Evolutionary conservation across 2,888 invertebrate genomes (phyloP).

Genomic region (Zaprionus bogoriensis): DNA sequence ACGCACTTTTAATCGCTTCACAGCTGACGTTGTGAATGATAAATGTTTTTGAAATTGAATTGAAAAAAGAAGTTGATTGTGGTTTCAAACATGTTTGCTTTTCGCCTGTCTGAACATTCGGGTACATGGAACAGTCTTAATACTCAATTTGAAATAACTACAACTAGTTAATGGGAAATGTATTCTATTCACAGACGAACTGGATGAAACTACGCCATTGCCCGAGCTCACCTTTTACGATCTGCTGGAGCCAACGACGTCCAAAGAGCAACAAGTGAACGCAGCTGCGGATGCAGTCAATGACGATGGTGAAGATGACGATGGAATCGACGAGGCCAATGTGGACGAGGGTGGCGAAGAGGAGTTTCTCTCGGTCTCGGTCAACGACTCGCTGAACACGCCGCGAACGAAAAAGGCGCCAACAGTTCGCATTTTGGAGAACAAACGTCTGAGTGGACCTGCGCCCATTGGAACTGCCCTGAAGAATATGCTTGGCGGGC

Average conservation of each 20-base stretch:
- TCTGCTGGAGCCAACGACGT: slow-evolving; percentile 65
- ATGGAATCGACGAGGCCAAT: slow-evolving; percentile 35
- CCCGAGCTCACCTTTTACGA: slow-evolving; percentile 79
- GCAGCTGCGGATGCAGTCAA: slow-evolving; percentile 35
- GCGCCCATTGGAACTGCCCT: slow-evolving; percentile 34
- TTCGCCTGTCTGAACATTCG: slow-evolving; percentile 2
- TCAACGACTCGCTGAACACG: slow-evolving; percentile 64
- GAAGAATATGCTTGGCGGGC: slow-evolving; percentile 39
- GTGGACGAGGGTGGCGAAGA: slow-evolving; percentile 3
- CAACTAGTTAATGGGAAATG: neutral
- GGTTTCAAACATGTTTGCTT: slow-evolving; percentile 35
- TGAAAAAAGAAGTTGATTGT: slow-evolving; percentile 43
- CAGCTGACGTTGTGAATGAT: slow-evolving; percentile 57
- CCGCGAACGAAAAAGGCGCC: slow-evolving; percentile 65
- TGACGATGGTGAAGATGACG: slow-evolving; percentile 27
- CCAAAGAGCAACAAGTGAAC: slow-evolving; percentile 47
- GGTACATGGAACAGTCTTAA: slow-evolving; percentile 22
- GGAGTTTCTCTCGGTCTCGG: slow-evolving; percentile 5
- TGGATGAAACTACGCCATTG: slow-evolving; percentile 68
- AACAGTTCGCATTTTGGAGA: slow-evolving; percentile 54
- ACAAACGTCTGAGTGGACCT: slow-evolving; percentile 46
- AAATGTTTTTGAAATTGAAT: slow-evolving; percentile 63
- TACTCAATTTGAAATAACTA: neutral
- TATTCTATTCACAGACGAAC: slow-evolving; percentile 51
- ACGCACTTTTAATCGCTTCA: slow-evolving; percentile 18